These are phyloP conservation scores for Discoglossus pictus DNA, from an alignment of 2,797 vertebrate species.

Conservation along the genomic window DNA sequence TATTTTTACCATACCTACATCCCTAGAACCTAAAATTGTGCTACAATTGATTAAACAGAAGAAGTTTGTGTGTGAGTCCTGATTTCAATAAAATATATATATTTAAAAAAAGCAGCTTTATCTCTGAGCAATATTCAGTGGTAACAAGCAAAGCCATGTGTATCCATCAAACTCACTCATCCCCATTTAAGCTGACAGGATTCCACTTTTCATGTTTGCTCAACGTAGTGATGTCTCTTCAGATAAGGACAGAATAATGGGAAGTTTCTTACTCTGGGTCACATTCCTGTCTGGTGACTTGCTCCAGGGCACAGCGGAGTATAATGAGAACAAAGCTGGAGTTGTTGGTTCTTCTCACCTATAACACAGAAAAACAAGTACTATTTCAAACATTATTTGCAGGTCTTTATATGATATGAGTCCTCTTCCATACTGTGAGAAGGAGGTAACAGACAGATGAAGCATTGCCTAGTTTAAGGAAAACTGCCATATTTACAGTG, in stretches of 20 bases:
- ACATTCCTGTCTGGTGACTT: constrained; percentile 50
- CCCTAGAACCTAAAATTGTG: too few species aligned
- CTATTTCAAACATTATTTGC: background rate
- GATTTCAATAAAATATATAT: too few species aligned
- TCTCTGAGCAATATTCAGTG: constrained; percentile 11
- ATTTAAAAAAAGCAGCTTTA: too few species aligned
- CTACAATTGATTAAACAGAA: too few species aligned
- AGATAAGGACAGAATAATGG: constrained; percentile 46
- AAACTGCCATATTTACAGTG: too few species aligned
- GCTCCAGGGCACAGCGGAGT: constrained; percentile 12
- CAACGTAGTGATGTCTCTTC: constrained; percentile 36
- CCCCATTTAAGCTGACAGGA: constrained; percentile 55
- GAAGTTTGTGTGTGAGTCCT: too few species aligned
- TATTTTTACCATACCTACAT: too few species aligned
- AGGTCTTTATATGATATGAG: too few species aligned
- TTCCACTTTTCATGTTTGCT: constrained; percentile 53
- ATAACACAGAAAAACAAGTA: too few species aligned
- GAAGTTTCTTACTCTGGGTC: constrained; percentile 43
- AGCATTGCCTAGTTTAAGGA: too few species aligned
- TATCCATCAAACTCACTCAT: constrained; percentile 47
- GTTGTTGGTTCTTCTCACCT: constrained; percentile 14
- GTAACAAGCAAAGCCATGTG: constrained; percentile 28
- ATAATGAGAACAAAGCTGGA: constrained; percentile 32
- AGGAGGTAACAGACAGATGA: too few species aligned
- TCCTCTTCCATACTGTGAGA: too few species aligned